Base-by-base conservation (phyloP, 1,140 invertebrate species). In the Trichomalopsis sarcophagae region DNA sequence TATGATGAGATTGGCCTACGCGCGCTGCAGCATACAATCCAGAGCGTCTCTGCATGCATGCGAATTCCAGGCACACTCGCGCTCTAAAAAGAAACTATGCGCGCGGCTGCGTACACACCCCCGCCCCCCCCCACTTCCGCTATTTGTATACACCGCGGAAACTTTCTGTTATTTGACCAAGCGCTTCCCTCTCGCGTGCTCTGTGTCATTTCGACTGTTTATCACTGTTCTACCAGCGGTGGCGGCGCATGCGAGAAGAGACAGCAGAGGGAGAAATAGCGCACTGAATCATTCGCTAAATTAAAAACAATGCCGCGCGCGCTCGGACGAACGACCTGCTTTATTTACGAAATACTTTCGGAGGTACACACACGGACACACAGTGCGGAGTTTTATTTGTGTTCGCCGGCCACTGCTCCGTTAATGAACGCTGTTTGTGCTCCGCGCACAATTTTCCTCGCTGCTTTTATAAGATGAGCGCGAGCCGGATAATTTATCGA, bases 231-330 rank as follows among this genome's bases (percentile, higher is more conserved):
- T 62, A 62, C 55, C 14, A 62, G 55, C 55, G 11, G 68, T 3
- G 68, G 33, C 33, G 33, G 33, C 33, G 33, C 33, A 36, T 71
- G 5, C 30, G 11, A 9, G 4, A n/a, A 44, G 40, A 10, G 40
- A 27, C 27, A 44, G 40, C 33, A 27, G 33, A 36, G 33, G 33
- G 33, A 44, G 40, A 44, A 44, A 44, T 44, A 71, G 68, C 14
- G 27, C 10, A 71, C 10, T 17, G 68, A 71, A 71, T 71, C 68
- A 71, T 71, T 71, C 27, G 30, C 23, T 71, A 71, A 33, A 71
- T 71, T 71, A 71, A 71, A 71, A 71, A 71, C 68, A 71, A 71
- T 71, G 68, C 23, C 68, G 68, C 6, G 68, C 10, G 27, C 68
- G 1, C 68, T 21, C 68, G 68, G 55, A 62, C 55, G 55, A 21